Evolutionary conservation across 2,113 vertebrate species (phyloP), one percentile per base, ranked within the genome.

Genomic region (Cottus gobio): DNA sequence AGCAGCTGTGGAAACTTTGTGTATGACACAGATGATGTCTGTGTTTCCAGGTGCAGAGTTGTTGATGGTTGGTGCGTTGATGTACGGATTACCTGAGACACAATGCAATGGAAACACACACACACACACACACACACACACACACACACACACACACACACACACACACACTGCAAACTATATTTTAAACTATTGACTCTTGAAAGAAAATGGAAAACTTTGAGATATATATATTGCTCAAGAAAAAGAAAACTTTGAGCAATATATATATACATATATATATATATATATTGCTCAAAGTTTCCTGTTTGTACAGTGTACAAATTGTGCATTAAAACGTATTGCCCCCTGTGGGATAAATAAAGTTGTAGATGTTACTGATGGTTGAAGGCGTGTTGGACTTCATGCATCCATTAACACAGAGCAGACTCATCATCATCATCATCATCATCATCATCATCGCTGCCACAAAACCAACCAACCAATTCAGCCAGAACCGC

Each of bases 391-490:
- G 34, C 5, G 4, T 42, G 62, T 57, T 71, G 54, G 39, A 63
- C 71, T 74, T 73, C 44, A 80, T 77, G 76, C 50, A 28, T 76
- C 63, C 37, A 0, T 31, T 56, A 28, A 72, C 71, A 52, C 37
- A 64, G 44, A 31, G 28, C 57, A 31, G 60, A 22, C 78, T 63
- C 78, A 48, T 65, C 85, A 48, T n/a, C 56, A 39, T 26, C 70
- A 48, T 71, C 74, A 66, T 54, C 77, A 36, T 68, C 85, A 58
- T 28, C 62, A 42, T 26, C 70, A 8, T 44, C 42, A 44, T 44
- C 42, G 20, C 22, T 5, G n/a, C 34, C 65, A 46, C 46, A 64
- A 60, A 69, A 83, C 31, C 80, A 73, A 83, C 31, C 80, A 73
- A 54, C 63, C 81, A 24, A 22, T 56, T 65, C 70, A 44, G 6